Conservation (phyloP, 2,797 vertebrate genomes). For the Pseudocheirus occidentalis region DNA sequence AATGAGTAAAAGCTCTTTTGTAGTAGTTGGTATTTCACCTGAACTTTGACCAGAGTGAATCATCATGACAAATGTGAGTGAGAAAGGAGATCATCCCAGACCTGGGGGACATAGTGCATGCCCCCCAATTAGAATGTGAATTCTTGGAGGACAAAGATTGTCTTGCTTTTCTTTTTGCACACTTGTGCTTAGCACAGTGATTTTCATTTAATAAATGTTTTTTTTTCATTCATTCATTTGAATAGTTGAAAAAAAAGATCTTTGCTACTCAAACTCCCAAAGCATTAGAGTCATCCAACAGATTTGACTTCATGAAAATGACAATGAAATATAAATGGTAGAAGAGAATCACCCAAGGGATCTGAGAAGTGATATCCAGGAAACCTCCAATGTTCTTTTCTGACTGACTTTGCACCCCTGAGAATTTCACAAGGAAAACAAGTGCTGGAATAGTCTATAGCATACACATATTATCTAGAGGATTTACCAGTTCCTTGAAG, state of each 20-base stretch:
- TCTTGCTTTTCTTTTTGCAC: not conserved
- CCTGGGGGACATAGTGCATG: not conserved
- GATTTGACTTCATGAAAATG: slow-evolving; percentile 22
- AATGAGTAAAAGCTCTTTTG: not conserved
- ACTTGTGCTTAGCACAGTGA: not conserved
- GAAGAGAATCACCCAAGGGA: slow-evolving; percentile 12
- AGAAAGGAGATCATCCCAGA: not conserved
- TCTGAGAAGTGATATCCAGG: slow-evolving; percentile 37
- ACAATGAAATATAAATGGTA: slow-evolving; percentile 48
- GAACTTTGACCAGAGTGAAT: not conserved
- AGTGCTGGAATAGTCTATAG: slow-evolving; percentile 25
- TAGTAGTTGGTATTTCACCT: not conserved
- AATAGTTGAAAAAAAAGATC: slow-evolving; percentile 45
- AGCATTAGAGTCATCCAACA: slow-evolving; percentile 55
- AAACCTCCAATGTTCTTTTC: slow-evolving; percentile 21
- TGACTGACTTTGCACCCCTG: not conserved
- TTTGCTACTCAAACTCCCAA: slow-evolving; percentile 57
- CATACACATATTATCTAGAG: not conserved
- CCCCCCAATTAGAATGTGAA: not conserved
- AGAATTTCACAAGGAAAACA: slow-evolving; percentile 43
- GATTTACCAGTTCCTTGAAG: slow-evolving; percentile 14
- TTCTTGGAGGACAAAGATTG: not conserved
- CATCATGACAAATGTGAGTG: not conserved
- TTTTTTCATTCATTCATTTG: slow-evolving; percentile 42
- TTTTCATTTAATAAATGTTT: not conserved